Evolutionary conservation across 2,113 vertebrate genomes (phyloP), one percentile per base, ranked within the genome.

Genomic region (Gymnocephalus cernua): DNA sequence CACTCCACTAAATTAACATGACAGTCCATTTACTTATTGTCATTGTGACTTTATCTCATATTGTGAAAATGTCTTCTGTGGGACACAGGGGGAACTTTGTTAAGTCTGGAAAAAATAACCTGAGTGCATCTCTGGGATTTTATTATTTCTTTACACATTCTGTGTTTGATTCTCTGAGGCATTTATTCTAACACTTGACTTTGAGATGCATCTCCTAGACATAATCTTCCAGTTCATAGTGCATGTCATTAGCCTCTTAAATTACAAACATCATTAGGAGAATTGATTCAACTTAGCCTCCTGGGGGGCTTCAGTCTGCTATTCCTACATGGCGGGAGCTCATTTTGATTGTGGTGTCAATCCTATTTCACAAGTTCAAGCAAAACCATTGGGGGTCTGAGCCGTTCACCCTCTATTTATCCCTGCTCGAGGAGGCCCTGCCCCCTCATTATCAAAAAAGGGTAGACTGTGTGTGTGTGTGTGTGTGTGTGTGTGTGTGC

Each of bases 251-350:
- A 94, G 85, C 85, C 86, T 75, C 78, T 92, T 92, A 87, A 93
- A 93, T 94, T 94, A 93, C 92, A 93, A 93, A 93, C 93, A 93
- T 94, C 92, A 93, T 94, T 93, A 94, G 84, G 80, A 86, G 89
- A 93, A 93, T 90, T 93, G 93, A 94, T 94, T 93, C 88, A 79
- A 78, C 90, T 90, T 87, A 85, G 87, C 90, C 86, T 93, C 92
- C 88, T 87, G 81, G 84, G 93, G 91, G 77, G 82, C 74, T 81
- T 83, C 82, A 73, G 77, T 79, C 86, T 84, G 88, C 81, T 68
- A 54, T 81, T 74, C 32, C 59, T 51, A 79, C 87, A 77, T 64
- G 51, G 84, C 54, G 38, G 79, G 82, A 77, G 83, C 85, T 88
- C 85, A 89, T 86, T 90, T 80, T 85, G 75, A 89, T 79, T 83